phyloP scores from a whole-genome alignment of 2,797 vertebrate species.

The Fistularia tabacaria region DNA sequence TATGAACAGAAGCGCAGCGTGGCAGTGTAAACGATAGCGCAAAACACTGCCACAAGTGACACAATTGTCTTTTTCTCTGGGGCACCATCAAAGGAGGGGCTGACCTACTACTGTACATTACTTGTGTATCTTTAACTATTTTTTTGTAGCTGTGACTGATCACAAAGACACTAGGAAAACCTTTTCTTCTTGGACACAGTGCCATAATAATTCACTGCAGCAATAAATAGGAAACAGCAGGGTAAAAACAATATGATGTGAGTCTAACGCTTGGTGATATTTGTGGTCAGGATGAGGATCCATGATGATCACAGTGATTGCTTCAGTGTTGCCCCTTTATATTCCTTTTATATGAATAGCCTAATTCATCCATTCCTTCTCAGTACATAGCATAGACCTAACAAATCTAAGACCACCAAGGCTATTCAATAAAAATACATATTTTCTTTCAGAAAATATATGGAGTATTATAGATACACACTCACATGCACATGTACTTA shows the following conservation, averaged over 20 bases:
- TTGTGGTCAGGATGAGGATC: no score
- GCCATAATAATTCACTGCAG: constrained; percentile 35
- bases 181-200: constrained; percentile 34
- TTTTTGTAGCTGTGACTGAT: constrained; percentile 63
- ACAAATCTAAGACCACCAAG: no score
- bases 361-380: no score
- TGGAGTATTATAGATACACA: no score
- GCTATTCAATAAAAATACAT: no score
- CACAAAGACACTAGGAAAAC: constrained; percentile 30
- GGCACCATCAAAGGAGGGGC: constrained; percentile 60
- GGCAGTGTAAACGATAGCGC: constrained; percentile 20
- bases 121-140: constrained; percentile 37
- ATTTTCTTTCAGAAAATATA: no score
- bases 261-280: constrained; percentile 1
- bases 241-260: not conserved
- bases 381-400: no score
- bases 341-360: no score
- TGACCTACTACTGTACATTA: constrained; percentile 64
- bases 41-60: constrained; percentile 30
- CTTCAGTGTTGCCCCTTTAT: no score
- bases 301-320: no score
- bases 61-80: constrained; percentile 39
- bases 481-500: no score
- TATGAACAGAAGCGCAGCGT: constrained; percentile 15
- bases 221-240: constrained; percentile 16